Evolutionary conservation across 2,113 vertebrate genomes (phyloP).

Genomic region (crab-eating macaque (Macaca fascicularis)): DNA sequence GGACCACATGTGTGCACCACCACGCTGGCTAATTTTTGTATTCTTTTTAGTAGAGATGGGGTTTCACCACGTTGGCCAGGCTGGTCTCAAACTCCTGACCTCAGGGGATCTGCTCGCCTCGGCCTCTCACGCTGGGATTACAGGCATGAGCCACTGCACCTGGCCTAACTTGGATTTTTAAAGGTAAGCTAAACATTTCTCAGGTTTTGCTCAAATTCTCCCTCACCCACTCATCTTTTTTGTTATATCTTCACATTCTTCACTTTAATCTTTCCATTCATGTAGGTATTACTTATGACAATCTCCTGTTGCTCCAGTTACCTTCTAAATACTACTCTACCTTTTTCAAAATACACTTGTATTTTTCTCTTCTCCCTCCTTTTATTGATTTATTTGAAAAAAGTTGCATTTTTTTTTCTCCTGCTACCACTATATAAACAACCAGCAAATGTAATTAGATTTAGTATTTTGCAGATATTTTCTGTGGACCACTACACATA

Average conservation of each 20-base stretch:
- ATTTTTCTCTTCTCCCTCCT: neutral
- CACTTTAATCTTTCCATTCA: neutral
- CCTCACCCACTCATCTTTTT: neutral
- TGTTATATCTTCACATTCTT: neutral
- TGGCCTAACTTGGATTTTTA: conserved; percentile 4
- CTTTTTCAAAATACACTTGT: neutral
- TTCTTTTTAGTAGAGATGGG: neutral
- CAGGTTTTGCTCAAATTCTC: conserved; percentile 1
- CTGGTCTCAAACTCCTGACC: no score
- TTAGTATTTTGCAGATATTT: neutral
- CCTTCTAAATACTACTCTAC: neutral
- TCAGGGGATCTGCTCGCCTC: no score
- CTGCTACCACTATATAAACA: neutral
- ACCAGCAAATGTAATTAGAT: neutral
- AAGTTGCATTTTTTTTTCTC: neutral
- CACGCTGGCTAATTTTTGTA: no score
- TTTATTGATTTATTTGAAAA: neutral
- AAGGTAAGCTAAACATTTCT: conserved; percentile 28
- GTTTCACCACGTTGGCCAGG: neutral
- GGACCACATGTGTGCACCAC: no score
- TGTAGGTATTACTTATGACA: neutral
- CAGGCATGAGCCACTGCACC: no score
- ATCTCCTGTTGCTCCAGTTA: conserved; percentile 9
- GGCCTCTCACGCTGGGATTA: no score
- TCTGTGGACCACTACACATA: neutral